Conservation (phyloP, 2,797 vertebrate genomes). For the Sarcophilus harrisii region DNA sequence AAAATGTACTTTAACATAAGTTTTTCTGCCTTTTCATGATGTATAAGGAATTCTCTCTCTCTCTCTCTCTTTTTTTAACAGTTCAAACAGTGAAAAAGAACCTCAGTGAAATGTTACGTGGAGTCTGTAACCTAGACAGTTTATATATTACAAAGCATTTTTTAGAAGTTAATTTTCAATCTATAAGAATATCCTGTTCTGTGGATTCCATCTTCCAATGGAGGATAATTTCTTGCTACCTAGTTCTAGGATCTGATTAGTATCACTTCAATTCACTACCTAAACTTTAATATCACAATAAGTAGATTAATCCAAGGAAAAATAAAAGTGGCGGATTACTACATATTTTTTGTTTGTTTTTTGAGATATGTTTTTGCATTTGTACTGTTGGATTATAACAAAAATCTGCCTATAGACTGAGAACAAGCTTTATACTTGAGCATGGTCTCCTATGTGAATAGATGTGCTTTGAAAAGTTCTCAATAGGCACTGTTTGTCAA, state of each 20-base stretch:
- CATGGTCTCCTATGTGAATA: not conserved
- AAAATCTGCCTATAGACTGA: not conserved
- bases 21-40: not conserved
- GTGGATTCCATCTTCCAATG: not conserved
- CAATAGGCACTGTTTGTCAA: not conserved
- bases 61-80: not conserved
- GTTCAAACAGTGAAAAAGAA: not conserved
- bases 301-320: not conserved
- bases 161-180: not conserved
- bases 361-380: not conserved
- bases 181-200: not conserved
- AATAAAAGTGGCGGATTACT: not conserved
- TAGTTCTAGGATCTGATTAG: not conserved
- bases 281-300: not conserved
- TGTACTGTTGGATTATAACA: not conserved
- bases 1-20: not conserved
- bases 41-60: not conserved
- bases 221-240: not conserved
- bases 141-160: not conserved
- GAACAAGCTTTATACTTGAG: not conserved
- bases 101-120: not conserved
- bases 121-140: not conserved
- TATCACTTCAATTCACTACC: not conserved
- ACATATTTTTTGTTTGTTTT: too few species aligned
- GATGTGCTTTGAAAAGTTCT: not conserved